Evolutionary conservation across 2,113 vertebrate genomes (phyloP).

Genomic region (Paralichthys olivaceus): DNA sequence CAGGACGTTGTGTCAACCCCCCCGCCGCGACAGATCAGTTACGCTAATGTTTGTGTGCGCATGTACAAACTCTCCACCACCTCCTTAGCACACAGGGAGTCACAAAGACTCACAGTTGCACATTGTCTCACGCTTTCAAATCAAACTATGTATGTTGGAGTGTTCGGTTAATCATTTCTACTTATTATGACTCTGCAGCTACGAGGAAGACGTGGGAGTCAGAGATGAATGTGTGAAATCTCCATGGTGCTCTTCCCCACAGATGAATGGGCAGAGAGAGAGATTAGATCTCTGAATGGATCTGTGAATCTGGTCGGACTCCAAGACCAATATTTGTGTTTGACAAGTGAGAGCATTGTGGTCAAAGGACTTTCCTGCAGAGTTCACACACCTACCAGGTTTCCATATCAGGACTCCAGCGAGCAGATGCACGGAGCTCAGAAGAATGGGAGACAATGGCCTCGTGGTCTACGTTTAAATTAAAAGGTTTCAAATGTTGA

Average conservation of each 20-base stretch:
- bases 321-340: conserved; percentile 24
- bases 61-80: not conserved
- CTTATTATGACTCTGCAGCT: not conserved
- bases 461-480: too few relatives aligned
- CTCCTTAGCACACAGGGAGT: not conserved
- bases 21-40: conserved; percentile 24
- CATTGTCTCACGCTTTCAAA: not conserved
- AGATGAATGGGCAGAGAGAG: conserved; percentile 1
- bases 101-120: not conserved
- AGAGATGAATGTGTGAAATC: too few relatives aligned
- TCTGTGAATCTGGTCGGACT: not conserved
- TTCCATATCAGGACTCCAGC: too few relatives aligned
- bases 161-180: not conserved
- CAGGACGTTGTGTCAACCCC: not conserved
- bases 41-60: not conserved
- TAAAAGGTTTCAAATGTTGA: too few relatives aligned
- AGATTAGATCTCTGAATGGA: conserved; percentile 16
- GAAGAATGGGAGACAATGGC: too few relatives aligned
- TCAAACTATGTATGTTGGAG: too few relatives aligned
- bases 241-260: too few relatives aligned
- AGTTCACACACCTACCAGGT: not conserved
- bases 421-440: too few relatives aligned
- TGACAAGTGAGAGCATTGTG: conserved; percentile 1
- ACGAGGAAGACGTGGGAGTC: too few relatives aligned
- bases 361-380: not conserved